A percentile compares a stretch with the other conserved stretches of the same genome.
phyloP scores from a whole-genome alignment of 2,113 vertebrate species.

The Pygoscelis adeliae region DNA sequence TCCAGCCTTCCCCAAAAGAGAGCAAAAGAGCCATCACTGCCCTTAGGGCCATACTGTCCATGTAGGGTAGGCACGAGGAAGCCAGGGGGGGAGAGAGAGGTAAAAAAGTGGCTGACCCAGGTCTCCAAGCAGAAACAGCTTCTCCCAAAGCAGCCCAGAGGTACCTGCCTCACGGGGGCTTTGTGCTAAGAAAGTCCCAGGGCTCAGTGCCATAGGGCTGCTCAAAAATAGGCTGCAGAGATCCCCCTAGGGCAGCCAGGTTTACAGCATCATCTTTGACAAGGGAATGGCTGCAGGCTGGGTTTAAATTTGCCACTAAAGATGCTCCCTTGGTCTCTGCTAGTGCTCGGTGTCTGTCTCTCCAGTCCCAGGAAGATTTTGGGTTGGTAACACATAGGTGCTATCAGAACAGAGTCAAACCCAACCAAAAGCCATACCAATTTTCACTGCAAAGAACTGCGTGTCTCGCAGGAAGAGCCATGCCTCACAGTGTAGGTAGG shows the following conservation, averaged over 20 bases:
- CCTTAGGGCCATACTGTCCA: neutral
- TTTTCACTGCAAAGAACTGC: neutral
- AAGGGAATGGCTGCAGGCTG: neutral
- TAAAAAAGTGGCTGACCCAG: neutral
- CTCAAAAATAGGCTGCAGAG: neutral
- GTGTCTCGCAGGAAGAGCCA: neutral
- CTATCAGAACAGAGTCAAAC: neutral
- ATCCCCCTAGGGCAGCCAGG: neutral
- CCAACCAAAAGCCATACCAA: neutral
- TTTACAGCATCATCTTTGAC: neutral
- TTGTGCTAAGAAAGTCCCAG: neutral
- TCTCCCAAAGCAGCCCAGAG: neutral
- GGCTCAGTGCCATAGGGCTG: neutral
- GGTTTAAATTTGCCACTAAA: neutral
- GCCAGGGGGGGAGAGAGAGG: neutral
- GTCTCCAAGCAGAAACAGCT: neutral
- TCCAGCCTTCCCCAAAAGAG: neutral
- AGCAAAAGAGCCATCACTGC: neutral
- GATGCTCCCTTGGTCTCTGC: neutral
- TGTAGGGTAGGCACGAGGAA: neutral
- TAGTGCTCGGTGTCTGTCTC: neutral
- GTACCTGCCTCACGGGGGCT: neutral
- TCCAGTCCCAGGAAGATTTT: neutral
- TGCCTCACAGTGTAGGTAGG: neutral
- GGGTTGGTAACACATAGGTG: fast-evolving